These are phyloP conservation scores for Lepidostoma basale DNA, from an alignment of 1,140 invertebrate species.

Conservation along the genomic window DNA sequence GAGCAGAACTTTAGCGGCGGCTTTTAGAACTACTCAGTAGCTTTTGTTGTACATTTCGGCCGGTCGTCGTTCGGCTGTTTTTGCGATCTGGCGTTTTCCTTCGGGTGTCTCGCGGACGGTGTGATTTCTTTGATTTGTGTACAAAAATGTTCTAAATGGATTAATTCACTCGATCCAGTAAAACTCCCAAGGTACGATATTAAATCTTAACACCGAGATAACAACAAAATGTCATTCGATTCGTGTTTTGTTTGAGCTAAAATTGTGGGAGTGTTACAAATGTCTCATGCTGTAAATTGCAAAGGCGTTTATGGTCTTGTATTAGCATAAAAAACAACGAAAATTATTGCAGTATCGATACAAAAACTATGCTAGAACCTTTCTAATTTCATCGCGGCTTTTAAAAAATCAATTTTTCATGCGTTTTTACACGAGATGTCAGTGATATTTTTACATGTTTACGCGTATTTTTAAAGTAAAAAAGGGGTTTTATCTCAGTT, in stretches of 20 bases:
- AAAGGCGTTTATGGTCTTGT: conserved; percentile 1
- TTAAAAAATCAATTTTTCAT: too few relatives aligned
- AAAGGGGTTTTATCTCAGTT: too few relatives aligned
- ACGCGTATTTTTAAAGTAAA: neutral
- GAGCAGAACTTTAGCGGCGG: neutral
- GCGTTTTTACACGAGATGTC: conserved; percentile 3
- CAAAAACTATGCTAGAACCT: too few relatives aligned
- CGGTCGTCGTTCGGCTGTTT: conserved; percentile 8
- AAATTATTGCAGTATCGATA: too few relatives aligned
- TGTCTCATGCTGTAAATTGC: neutral
- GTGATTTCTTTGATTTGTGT: neutral
- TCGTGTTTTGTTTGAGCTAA: neutral
- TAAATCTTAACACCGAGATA: neutral
- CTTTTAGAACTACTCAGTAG: conserved; percentile 29
- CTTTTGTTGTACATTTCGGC: conserved; percentile 23
- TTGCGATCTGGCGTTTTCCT: neutral
- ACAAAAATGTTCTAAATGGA: neutral
- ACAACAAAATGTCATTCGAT: neutral
- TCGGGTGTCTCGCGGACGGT: neutral
- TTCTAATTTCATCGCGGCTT: too few relatives aligned
- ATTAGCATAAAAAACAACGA: conserved; percentile 10
- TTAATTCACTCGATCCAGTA: neutral
- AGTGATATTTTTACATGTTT: neutral
- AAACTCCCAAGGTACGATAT: neutral
- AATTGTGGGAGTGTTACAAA: conserved; percentile 4